Conservation (phyloP, 2,797 vertebrate species). For the Salarias fasciatus region DNA sequence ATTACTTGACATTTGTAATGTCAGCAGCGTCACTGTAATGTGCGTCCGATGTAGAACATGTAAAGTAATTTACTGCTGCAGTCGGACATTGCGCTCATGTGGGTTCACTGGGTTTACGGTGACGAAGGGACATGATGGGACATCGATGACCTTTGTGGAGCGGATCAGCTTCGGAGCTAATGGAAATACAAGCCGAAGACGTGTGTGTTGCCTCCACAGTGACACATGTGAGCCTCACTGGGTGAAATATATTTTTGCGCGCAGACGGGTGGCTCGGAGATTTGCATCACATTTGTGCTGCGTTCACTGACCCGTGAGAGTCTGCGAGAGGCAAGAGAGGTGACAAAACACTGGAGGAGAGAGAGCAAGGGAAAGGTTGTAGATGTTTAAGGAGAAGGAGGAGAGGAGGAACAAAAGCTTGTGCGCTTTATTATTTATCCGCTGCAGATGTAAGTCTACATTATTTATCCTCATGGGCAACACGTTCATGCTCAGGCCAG, state of each 20-base stretch:
- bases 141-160: constrained; percentile 54
- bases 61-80: constrained; percentile 9
- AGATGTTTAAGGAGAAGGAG: constrained; percentile 12
- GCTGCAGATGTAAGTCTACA: constrained; percentile 59
- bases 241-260: constrained; percentile 13
- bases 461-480: constrained; percentile 57
- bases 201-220: background rate
- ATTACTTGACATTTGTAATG: constrained; percentile 46
- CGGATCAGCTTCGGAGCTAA: constrained; percentile 11
- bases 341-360: constrained; percentile 34
- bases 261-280: constrained; percentile 27
- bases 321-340: constrained; percentile 31
- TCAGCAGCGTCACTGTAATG: constrained; percentile 7
- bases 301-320: constrained; percentile 53
- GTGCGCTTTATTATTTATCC: constrained; percentile 59
- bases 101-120: constrained; percentile 37
- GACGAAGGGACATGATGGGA: constrained; percentile 14
- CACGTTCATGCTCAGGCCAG: constrained; percentile 10
- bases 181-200: constrained; percentile 11
- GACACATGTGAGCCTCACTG: constrained; percentile 15
- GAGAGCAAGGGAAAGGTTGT: constrained; percentile 31
- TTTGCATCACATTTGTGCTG: constrained; percentile 35
- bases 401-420: constrained; percentile 45
- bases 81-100: constrained; percentile 25
- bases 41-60: constrained; percentile 6